A percentile compares a stretch with the other conserved stretches of the same genome.
These are phyloP conservation scores for Lasiurus borealis DNA, from an alignment of 2,113 vertebrate species.

Conservation along the genomic window DNA sequence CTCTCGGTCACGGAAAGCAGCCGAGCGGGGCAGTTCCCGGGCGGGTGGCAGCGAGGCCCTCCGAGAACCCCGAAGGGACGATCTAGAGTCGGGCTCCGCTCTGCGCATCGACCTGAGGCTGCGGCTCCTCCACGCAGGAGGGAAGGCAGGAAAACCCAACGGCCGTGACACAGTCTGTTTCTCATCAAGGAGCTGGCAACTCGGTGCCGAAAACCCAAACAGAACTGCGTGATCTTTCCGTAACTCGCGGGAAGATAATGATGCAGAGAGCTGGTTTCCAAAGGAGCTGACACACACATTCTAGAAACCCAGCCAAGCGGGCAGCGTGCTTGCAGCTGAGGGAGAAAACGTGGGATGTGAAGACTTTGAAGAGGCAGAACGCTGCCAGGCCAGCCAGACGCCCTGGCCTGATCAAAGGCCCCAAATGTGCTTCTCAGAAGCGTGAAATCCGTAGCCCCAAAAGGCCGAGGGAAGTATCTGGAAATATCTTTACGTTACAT, in stretches of 20 bases:
- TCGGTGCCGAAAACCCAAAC: neutral
- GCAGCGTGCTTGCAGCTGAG: neutral
- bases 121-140: neutral
- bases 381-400: neutral
- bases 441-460: neutral
- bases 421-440: neutral
- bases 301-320: neutral
- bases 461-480: neutral
- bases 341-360: neutral
- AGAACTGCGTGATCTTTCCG: neutral
- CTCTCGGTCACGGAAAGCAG: neutral
- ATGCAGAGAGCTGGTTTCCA: neutral
- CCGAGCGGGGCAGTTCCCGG: too few species aligned
- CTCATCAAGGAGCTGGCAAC: slow-evolving; percentile 11
- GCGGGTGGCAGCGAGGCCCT: too few species aligned
- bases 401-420: neutral
- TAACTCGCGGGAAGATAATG: neutral
- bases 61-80: neutral
- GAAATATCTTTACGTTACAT: neutral
- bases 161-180: neutral
- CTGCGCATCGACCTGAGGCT: neutral
- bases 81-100: neutral
- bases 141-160: neutral
- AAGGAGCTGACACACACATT: neutral
- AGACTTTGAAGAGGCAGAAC: neutral